Conservation (phyloP, 2,113 vertebrate genomes). For the Lontra canadensis region DNA sequence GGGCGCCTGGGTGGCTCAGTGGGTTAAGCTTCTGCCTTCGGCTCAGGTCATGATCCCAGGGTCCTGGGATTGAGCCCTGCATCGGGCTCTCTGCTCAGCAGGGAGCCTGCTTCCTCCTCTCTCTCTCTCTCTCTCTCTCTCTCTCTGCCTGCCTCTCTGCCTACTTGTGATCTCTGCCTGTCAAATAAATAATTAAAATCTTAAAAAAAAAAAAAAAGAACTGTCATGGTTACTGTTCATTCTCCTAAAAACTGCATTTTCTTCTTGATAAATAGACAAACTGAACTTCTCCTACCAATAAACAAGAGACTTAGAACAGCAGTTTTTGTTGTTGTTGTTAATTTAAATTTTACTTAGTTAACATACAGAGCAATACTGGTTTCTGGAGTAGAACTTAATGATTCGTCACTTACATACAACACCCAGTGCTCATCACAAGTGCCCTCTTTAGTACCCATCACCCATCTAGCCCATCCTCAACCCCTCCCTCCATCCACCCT, state of each 20-base stretch:
- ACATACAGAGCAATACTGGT: background rate
- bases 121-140: no score
- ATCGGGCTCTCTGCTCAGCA: no score
- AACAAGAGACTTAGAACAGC: background rate
- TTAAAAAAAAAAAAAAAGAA: no score
- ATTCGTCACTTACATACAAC: background rate
- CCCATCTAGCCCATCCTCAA: background rate
- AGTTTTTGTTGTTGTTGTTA: background rate
- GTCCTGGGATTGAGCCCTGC: no score
- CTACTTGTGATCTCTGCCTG: no score
- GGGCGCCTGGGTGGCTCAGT: no score
- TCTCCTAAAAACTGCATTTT: slow-evolving; percentile 21
- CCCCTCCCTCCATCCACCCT: no score
- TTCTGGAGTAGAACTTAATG: background rate
- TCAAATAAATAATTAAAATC: no score
- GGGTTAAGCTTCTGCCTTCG: no score
- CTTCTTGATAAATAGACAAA: background rate
- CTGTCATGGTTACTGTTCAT: background rate
- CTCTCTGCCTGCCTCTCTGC: no score
- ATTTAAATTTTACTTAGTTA: background rate
- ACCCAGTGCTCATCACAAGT: background rate
- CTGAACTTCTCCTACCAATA: background rate
- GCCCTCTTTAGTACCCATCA: background rate
- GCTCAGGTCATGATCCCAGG: no score
- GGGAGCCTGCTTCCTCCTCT: no score